phyloP scores from a whole-genome alignment of 2,888 invertebrate genomes.

The Ennomos erosarius region DNA sequence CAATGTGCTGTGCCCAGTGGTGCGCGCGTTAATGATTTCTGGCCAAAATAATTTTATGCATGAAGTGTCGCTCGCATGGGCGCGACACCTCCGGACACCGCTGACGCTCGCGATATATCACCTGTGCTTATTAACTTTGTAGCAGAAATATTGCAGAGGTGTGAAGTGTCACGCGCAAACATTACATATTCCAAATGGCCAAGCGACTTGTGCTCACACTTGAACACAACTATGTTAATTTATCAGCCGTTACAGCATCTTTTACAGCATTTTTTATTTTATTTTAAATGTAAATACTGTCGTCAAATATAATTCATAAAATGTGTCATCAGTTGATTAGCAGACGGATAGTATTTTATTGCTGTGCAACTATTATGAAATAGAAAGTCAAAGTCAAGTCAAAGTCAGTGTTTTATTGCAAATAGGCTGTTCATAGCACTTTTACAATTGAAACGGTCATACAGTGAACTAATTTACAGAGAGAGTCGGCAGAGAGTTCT shows the following conservation, averaged over 20 bases:
- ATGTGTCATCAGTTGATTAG: no score
- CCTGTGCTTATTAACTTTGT: constrained; percentile 47
- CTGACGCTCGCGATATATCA: constrained; percentile 44
- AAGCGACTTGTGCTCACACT: background rate
- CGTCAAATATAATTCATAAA: no score
- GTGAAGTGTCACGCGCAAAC: constrained; percentile 46
- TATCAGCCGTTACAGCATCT: no score
- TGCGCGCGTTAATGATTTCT: constrained; percentile 48
- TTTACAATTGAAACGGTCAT: no score
- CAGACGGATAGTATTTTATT: no score
- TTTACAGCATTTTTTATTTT: no score
- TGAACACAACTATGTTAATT: background rate
- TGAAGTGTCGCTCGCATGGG: constrained; percentile 50
- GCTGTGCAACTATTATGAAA: no score
- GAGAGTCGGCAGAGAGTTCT: background rate
- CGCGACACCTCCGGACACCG: constrained; percentile 30
- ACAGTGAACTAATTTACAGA: no score
- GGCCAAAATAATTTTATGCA: constrained; percentile 64
- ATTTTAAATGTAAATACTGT: no score
- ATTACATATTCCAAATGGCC: constrained; percentile 28
- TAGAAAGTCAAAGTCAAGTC: no score
- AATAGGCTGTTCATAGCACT: no score
- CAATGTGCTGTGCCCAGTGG: constrained; percentile 26
- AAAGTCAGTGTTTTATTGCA: no score
- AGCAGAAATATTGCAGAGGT: constrained; percentile 42